Base-by-base conservation (phyloP, 2,113 vertebrate species). In the Hydropotes inermis region DNA sequence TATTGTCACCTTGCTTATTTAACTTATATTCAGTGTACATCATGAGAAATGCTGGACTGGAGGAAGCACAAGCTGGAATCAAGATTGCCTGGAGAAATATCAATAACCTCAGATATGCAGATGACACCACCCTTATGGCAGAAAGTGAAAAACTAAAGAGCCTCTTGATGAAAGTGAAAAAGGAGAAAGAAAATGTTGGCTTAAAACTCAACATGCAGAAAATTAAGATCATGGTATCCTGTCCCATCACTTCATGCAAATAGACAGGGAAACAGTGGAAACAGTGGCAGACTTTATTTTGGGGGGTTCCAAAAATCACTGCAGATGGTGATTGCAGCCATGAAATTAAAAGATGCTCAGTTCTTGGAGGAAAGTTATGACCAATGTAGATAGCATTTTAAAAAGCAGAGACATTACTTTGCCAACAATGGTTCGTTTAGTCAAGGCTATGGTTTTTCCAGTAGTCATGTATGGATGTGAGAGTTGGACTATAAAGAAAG, bases 21-120 rank as follows among this genome's bases (percentile, higher is more conserved):
- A 67, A n/a, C 8, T 19, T 19, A 0, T 19, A n/a, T n/a, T 3
- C 8, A 67, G 17, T 0, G 33, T n/a, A n/a, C 16, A n/a, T 67
- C 8, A 19, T 19, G 64, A n/a, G 16, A 67, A 67, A 36, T 0
- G 0, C 8, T 67, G 4, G 4, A 1, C 64, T 36, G 8, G 17
- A 67, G 7, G 33, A 36, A 67, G 4, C 33, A 67, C 4, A 36
- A 67, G 4, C 16, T 67, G 33, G 64, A 67, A 5, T 36, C 4
- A n/a, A 36, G 64, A 36, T 21, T 67, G 16, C 64, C 0, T 0
- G 64, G 64, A 36, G 64, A 67, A 67, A 21, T 67, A 67, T 36
- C 64, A 67, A 0, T 67, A 67, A 67, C 4, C 16, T 36, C 8
- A 67, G 16, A 67, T 67, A 36, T 67, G 8, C 64, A 67, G 33